Base-by-base conservation (phyloP, 1,140 invertebrate species). In the Drosophila sturtevanti region DNA sequence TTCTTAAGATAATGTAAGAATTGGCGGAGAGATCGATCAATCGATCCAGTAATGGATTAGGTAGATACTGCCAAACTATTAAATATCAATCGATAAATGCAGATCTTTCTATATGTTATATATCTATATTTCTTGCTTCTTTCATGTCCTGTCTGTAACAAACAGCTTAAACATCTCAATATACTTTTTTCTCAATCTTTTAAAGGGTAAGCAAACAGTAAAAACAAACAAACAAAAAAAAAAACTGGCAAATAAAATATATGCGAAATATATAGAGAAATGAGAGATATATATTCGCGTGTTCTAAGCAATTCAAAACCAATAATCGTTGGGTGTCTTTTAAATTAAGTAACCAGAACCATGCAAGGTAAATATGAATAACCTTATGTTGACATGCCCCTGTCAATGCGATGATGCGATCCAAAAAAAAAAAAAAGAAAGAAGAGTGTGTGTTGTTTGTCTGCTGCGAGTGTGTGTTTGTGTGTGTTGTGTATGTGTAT, bases 261-360 rank as follows among this genome's bases (percentile, higher is more conserved):
- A n/a, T n/a, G n/a, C n/a, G n/a, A 48, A 35, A 62, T 41, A 27
- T 44, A 52, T 48, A 56, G 22, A 76, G 63, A 79, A 73, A 79
- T 31, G 27, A 76, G 48, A 63, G 60, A 71, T 66, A 68, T 27
- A 66, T 65, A 73, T 61, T 89, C 63, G 84, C 84, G 84, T 89
- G 84, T 84, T 80, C 84, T 89, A 89, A 89, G 80, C 84, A 89
- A 89, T 89, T 89, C 77, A 61, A 74, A 80, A 69, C 68, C 84
- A 89, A 89, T 89, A 89, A 89, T 89, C 84, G 77, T 80, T 89
- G 84, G 84, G 84, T 89, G 84, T 89, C 85, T 89, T 89, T 89
- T 84, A 89, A 89, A 89, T 89, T 89, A 89, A 89, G 77, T 89
- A 84, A 84, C 64, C 64, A 68, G 70, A 89, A 72, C 80, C 84